Evolutionary conservation across 2,888 invertebrate species (phyloP), one percentile per base, ranked within the genome.

Genomic region (Ormyrus pomaceus): DNA sequence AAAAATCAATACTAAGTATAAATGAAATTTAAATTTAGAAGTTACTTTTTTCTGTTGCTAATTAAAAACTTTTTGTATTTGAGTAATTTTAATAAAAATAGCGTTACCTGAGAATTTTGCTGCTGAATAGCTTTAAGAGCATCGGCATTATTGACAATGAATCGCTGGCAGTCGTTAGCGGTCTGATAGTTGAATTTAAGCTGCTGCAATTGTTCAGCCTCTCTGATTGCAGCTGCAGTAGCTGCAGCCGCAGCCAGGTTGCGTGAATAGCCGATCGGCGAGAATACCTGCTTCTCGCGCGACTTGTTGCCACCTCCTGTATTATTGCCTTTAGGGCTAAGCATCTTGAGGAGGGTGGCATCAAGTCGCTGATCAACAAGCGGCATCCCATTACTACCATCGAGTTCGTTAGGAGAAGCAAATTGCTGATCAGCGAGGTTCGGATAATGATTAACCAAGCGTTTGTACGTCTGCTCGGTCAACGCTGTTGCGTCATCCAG

Each of bases 251-350:
- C 82, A 8, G 84, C 85, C 51, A 88, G 68, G 59, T 87, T 88
- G 51, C 86, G 87, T 13, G 89, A 87, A 77, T 89, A 89, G n/a
- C 87, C 87, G 34, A 88, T 87, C 0, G 89, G 87, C 5, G 88
- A 88, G 70, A 87, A 89, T 5, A 84, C 84, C 70, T 84, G 82
- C 56, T 84, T 84, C 58, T 85, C 85, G 7, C 80, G 75, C 1
- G 81, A 55, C 76, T 84, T 84, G 6, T 48, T 61, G 58, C 19
- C 45, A 34, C 13, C 46, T 48, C 11, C 58, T 10, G 48, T 46
- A 8, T 50, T 83, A 46, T n/a, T 77, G n/a, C n/a, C 9, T 73
- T 87, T 87, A 0, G 88, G 86, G 79, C 87, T 89, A 11, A 85
- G 83, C 59, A 86, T 83, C 71, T 89, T 90, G 6, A 88, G 77